Evolutionary conservation across 2,113 vertebrate genomes (phyloP), one percentile per base, ranked within the genome.

Genomic region (Numida meleagris): DNA sequence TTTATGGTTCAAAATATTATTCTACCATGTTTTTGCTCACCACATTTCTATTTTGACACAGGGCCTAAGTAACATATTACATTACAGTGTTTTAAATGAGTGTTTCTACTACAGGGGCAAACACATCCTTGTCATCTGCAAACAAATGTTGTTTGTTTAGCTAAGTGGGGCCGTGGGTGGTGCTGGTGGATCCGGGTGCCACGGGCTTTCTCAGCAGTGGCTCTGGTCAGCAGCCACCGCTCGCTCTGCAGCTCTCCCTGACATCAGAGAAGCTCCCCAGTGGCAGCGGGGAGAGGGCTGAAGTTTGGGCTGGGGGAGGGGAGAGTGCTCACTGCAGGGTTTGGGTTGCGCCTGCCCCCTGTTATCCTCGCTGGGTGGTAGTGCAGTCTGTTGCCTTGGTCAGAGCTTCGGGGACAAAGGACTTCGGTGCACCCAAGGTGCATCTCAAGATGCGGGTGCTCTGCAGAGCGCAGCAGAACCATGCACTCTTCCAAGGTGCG

Each of bases 401-500:
- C 25, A 29, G 29, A 51, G 18, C 38, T 27, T 20, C 46, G 8
- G 50, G n/a, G 53, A 18, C 29, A n/a, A 31, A 72, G 53, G 42
- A 19, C 14, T 67, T 13, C 42, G 40, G 31, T 18, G 62, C 34
- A 2, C 18, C 12, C 42, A 4, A 40, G 27, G 23, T 53, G 27
- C 51, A 31, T 17, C 14, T 31, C 51, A 24, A 38, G 55, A 4
- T 7, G 29, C 2, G 2, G 29, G 34, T 14, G 66, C 68, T 1
- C 1, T 1, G 5, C 12, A 1, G 24, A 36, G n/a, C 4, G 19
- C 1, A 16, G 45, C 62, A 71, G 55, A 45, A 66, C 55, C 0
- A 1, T 0, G 9, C 9, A 43, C 62, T 5, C 17, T 5, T 3
- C 5, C 6, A 15, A 0, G 1, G 33, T 1, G 2, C 20, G 1